A percentile compares a stretch with the other conserved stretches of the same genome.
Evolutionary conservation across 2,113 vertebrate species (phyloP).

Genomic region (Ia io): DNA sequence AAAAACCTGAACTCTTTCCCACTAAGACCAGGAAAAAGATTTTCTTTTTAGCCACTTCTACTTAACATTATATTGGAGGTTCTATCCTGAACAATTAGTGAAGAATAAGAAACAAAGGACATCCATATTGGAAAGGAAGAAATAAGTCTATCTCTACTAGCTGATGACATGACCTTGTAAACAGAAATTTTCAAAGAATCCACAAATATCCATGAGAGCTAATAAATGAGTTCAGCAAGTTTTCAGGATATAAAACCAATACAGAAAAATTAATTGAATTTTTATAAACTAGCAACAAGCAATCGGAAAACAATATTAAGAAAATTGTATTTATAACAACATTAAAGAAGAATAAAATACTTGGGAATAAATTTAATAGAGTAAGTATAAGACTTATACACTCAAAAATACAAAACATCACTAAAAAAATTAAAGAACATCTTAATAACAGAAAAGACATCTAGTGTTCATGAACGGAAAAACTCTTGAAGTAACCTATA

Average conservation of each 20-base stretch:
- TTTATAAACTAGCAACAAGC: not conserved
- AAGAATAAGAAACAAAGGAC: not conserved
- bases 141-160: not conserved
- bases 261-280: not conserved
- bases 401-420: not conserved
- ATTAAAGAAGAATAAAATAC: constrained; percentile 29
- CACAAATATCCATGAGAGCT: not conserved
- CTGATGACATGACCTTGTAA: not conserved
- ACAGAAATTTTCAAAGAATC: not conserved
- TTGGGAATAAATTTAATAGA: constrained; percentile 13
- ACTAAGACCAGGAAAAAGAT: not conserved
- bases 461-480: not conserved
- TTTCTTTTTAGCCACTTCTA: not conserved
- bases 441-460: not conserved
- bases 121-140: not conserved
- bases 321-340: not conserved
- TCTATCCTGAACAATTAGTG: not conserved
- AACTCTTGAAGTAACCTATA: not conserved
- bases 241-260: not conserved
- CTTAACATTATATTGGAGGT: not conserved
- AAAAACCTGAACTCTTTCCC: not conserved
- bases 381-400: not conserved
- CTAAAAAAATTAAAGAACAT: not conserved
- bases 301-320: not conserved
- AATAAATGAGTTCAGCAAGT: not conserved